Evolutionary conservation across 1,140 invertebrate genomes (phyloP).

Genomic region (Schlechtendalia chinensis): DNA sequence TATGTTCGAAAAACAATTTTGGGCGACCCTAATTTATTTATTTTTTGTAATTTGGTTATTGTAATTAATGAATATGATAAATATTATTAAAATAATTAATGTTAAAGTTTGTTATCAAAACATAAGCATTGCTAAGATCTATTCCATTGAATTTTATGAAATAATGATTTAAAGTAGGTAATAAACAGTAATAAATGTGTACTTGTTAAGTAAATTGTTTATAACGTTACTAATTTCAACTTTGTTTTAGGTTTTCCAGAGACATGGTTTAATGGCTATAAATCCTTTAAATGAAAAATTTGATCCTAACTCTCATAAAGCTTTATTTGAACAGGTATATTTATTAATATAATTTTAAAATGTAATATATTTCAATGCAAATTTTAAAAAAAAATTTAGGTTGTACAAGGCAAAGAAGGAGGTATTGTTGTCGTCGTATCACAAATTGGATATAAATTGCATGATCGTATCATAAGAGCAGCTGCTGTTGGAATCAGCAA

Average conservation of each 20-base stretch:
- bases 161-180: too few species aligned
- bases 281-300: conserved; percentile 92
- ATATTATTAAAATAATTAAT: too few species aligned
- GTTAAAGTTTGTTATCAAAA: too few species aligned
- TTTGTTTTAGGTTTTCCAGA: conserved; percentile 72
- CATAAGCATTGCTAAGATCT: too few species aligned
- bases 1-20: too few species aligned
- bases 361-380: neutral
- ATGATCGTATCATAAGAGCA: conserved; percentile 88
- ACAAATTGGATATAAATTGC: conserved; percentile 93
- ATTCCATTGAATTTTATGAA: too few species aligned
- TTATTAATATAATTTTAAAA: neutral
- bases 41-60: too few species aligned
- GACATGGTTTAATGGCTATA: conserved; percentile 82
- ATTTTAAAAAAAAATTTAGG: conserved; percentile 62
- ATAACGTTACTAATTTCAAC: conserved; percentile 15
- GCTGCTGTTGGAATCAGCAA: conserved; percentile 95
- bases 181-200: too few species aligned
- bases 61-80: too few species aligned
- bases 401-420: conserved; percentile 73
- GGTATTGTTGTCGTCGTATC: conserved; percentile 89
- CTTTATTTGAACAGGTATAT: conserved; percentile 84
- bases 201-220: neutral
- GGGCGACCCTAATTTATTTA: too few species aligned
- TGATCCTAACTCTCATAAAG: conserved; percentile 94